Evolutionary conservation across 2,113 vertebrate genomes (phyloP).

Genomic region (Blennius ocellaris): DNA sequence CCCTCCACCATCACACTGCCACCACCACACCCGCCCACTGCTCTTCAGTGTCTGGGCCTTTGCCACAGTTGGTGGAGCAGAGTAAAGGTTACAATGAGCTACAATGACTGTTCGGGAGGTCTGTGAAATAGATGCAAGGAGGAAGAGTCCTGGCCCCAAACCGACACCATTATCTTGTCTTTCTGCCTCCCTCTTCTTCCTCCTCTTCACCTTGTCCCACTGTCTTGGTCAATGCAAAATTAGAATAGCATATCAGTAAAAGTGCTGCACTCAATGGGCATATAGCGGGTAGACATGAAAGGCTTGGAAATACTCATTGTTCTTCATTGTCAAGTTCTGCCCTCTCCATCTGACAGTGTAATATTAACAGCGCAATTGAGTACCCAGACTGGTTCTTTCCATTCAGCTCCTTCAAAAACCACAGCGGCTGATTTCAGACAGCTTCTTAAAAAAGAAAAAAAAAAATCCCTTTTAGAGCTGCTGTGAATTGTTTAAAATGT

Average conservation of each 20-base stretch:
- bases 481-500: slow-evolving; percentile 70
- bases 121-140: neutral
- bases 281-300: slow-evolving; percentile 53
- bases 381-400: slow-evolving; percentile 35
- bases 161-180: slow-evolving; percentile 1
- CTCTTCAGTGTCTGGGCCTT: slow-evolving; percentile 28
- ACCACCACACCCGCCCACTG: neutral
- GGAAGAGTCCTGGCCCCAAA: neutral
- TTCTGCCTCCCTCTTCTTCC: slow-evolving; percentile 2
- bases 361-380: slow-evolving; percentile 61
- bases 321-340: slow-evolving; percentile 62
- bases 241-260: slow-evolving; percentile 40
- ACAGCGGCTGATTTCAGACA: slow-evolving; percentile 47
- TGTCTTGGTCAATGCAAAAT: slow-evolving; percentile 44
- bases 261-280: slow-evolving; percentile 43
- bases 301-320: slow-evolving; percentile 59
- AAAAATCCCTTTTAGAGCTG: slow-evolving; percentile 33
- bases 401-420: slow-evolving; percentile 39
- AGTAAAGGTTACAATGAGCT: slow-evolving; percentile 25
- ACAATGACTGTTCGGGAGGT: neutral
- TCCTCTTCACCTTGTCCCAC: slow-evolving; percentile 24
- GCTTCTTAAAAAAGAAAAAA: slow-evolving; percentile 20
- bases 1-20: neutral
- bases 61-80: slow-evolving; percentile 28
- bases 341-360: slow-evolving; percentile 65